Conservation (phyloP, 2,113 vertebrate species). For the Kobus ellipsiprymnus region DNA sequence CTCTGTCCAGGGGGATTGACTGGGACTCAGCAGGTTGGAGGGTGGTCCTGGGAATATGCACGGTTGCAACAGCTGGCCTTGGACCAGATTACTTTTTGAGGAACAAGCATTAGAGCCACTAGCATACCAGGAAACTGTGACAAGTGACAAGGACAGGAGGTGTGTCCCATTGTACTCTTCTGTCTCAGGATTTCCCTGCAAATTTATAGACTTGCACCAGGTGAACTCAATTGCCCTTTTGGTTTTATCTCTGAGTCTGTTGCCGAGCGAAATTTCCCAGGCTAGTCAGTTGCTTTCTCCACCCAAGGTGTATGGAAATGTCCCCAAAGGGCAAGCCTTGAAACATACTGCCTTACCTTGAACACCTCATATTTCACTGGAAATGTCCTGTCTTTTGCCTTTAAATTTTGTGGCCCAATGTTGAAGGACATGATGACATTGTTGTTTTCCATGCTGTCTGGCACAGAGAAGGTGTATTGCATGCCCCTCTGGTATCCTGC, state of each 20-base stretch:
- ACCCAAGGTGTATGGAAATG: not conserved
- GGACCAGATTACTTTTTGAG: not conserved
- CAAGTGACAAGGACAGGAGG: not conserved
- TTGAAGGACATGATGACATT: slow-evolving; percentile 77
- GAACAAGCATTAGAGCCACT: not conserved
- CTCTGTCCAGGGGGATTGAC: not conserved
- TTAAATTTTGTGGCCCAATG: not conserved
- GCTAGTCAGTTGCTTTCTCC: not conserved
- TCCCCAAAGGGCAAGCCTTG: not conserved
- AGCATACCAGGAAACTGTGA: not conserved
- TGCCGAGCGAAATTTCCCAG: not conserved
- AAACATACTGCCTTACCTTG: slow-evolving; percentile 63
- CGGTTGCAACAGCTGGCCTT: not conserved
- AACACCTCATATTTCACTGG: slow-evolving; percentile 67
- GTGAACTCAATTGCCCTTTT: not conserved
- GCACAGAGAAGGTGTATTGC: slow-evolving; percentile 72
- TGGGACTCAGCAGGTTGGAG: not conserved
- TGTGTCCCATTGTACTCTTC: not conserved
- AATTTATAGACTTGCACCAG: not conserved
- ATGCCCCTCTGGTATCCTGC: slow-evolving; percentile 58
- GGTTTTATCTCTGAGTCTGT: not conserved
- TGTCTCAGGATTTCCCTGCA: not conserved
- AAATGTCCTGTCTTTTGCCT: not conserved
- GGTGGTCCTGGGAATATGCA: not conserved
- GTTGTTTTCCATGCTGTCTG: slow-evolving; percentile 18